Percentiles rank a stretch among this genome's conserved stretches.
Evolutionary conservation across 2,113 vertebrate species (phyloP).

Genomic region (Crotalus viridis): DNA sequence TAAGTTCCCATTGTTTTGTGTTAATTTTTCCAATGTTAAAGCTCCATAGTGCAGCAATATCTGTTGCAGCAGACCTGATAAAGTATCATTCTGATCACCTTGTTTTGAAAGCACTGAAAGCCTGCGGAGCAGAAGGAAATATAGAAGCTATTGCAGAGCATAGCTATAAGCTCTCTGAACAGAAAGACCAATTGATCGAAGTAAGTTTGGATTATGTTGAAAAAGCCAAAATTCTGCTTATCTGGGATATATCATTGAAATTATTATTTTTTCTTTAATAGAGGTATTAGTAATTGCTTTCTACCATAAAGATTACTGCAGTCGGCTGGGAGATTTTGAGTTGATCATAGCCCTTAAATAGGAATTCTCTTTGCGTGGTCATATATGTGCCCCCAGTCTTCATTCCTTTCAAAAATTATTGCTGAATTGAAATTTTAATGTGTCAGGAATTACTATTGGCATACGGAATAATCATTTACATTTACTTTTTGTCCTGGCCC

Average conservation of each 20-base stretch:
- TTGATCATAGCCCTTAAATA: neutral
- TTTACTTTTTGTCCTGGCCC: neutral
- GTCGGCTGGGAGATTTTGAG: neutral
- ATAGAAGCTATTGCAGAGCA: conserved; percentile 89
- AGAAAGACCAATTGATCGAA: conserved; percentile 95
- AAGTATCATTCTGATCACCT: conserved; percentile 87
- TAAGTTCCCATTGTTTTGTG: neutral
- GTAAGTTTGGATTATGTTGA: conserved; percentile 65
- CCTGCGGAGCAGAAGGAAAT: conserved; percentile 88
- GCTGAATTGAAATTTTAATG: neutral
- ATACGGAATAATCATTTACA: neutral
- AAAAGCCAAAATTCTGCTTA: neutral
- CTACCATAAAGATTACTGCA: neutral
- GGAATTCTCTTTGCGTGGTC: neutral
- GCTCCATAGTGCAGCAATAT: conserved; percentile 87
- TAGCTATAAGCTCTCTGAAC: conserved; percentile 89
- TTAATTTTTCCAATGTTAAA: conserved; percentile 53
- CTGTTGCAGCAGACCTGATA: conserved; percentile 83
- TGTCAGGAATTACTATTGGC: neutral
- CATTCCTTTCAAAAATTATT: neutral
- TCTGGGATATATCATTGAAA: neutral
- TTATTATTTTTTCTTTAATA: neutral
- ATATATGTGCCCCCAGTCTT: neutral
- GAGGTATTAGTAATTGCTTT: neutral
- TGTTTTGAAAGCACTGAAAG: conserved; percentile 87